Conservation (phyloP, 2,888 invertebrate species). For the Cryptus armator region DNA sequence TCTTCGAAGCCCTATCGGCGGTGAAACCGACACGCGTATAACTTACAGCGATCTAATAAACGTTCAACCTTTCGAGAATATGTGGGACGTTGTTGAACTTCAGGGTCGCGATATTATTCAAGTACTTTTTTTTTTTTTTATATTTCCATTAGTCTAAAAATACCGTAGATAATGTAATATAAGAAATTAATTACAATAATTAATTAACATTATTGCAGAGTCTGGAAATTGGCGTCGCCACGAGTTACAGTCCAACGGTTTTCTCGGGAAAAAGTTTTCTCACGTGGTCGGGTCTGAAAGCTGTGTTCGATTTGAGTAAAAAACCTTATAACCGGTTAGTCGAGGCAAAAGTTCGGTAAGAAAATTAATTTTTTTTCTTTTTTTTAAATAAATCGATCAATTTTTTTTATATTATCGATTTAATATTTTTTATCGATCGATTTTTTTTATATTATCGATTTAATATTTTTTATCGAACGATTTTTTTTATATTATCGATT, state of each 20-base stretch:
- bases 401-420: no score
- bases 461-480: no score
- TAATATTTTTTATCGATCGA: no score
- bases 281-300: constrained; percentile 79
- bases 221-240: constrained; percentile 72
- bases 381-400: no score
- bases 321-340: constrained; percentile 65
- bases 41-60: constrained; percentile 90
- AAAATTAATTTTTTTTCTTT: not conserved
- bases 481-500: no score
- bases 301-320: constrained; percentile 73
- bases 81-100: constrained; percentile 90
- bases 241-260: constrained; percentile 38
- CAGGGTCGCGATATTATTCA: constrained; percentile 88
- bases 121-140: constrained; percentile 77
- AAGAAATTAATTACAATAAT: not conserved
- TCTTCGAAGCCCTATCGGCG: constrained; percentile 89
- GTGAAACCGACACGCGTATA: constrained; percentile 84
- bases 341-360: constrained; percentile 77
- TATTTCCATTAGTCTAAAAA: not conserved
- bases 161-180: not conserved
- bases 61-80: constrained; percentile 92
- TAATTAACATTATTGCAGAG: constrained; percentile 65
- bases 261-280: constrained; percentile 67
- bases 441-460: no score